Base-by-base conservation (phyloP, 2,888 invertebrate genomes). In the Salpingus planirostris region DNA sequence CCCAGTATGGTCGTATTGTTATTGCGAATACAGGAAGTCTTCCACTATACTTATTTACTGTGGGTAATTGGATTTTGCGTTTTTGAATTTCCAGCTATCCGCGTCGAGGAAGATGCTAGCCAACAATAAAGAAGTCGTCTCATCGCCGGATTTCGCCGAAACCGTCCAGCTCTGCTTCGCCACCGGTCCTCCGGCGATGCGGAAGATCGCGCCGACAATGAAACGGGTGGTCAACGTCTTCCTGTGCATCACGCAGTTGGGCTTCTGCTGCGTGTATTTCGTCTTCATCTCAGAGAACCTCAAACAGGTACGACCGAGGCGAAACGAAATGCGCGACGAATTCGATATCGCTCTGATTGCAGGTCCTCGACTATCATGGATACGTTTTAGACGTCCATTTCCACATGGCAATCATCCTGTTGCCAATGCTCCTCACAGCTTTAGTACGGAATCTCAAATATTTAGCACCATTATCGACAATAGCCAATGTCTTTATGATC, bases 261-360 rank as follows among this genome's bases (percentile, higher is more conserved):
- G 97, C 38, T 96, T 97, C 68, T 97, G 97, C 65, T 95, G 93
- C 62, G 88, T 96, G 14, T 97, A 97, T 66, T 86, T 95, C 53
- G 88, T 96, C 11, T 96, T 96, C 62, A 86, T 96, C 46, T 83
- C 92, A 7, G 79, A 80, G 40, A 93, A 90, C 61, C 61, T 89
- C 38, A 73, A 84, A 64, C 76, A 82, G 76, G 86, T 84, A 57
- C n/a, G n/a, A n/a, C n/a, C n/a, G n/a, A n/a, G 18, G 18, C 18
- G 18, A 18, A 18, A 18, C 18, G 18, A 18, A 18, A 18, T 6
- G 8, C 5, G 5, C 18, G 8, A 6, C 18, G 18, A 18, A 18
- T 6, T n/a, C n/a, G n/a, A 18, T 8, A 18, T 6, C 18, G 18
- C 18, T 18, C 8, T 6, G 5, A 18, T 18, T 18, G 7, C 25